Conservation (phyloP, 2,888 invertebrate genomes). For the Spodoptera exigua region DNA sequence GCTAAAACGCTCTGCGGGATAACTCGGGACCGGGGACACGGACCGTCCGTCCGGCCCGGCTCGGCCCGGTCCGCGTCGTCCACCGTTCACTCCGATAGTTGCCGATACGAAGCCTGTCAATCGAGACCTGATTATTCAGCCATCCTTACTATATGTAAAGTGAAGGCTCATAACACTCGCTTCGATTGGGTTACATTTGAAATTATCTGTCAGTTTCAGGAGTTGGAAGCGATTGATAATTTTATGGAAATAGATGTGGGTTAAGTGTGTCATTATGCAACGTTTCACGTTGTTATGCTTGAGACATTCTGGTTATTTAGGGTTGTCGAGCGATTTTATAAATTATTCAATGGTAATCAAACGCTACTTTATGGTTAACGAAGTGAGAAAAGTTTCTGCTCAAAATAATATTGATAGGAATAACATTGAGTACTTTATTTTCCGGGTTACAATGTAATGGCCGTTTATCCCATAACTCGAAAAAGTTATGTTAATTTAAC, state of each 20-base stretch:
- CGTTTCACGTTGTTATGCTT: constrained; percentile 3
- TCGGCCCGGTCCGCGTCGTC: constrained; percentile 2
- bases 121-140: constrained; percentile 73
- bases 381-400: too few relatives aligned
- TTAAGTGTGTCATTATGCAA: constrained; percentile 22
- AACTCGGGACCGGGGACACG: constrained; percentile 62
- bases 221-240: constrained; percentile 34
- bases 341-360: constrained; percentile 15
- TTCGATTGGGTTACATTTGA: constrained; percentile 24
- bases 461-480: too few relatives aligned
- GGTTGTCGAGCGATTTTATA: constrained; percentile 10
- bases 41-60: constrained; percentile 23
- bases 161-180: constrained; percentile 34
- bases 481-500: too few relatives aligned
- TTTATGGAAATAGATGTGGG: constrained; percentile 28
- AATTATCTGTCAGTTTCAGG: constrained; percentile 22
- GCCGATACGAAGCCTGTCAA: constrained; percentile 59
- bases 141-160: constrained; percentile 65
- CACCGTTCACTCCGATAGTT: constrained; percentile 56
- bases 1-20: constrained; percentile 80
- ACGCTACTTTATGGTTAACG: constrained; percentile 5
- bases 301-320: constrained; percentile 18
- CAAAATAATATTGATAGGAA: too few relatives aligned
- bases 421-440: too few relatives aligned
- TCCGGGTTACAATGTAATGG: too few relatives aligned